These are phyloP conservation scores for Lithosia quadra DNA, from an alignment of 2,888 invertebrate genomes.

Conservation along the genomic window DNA sequence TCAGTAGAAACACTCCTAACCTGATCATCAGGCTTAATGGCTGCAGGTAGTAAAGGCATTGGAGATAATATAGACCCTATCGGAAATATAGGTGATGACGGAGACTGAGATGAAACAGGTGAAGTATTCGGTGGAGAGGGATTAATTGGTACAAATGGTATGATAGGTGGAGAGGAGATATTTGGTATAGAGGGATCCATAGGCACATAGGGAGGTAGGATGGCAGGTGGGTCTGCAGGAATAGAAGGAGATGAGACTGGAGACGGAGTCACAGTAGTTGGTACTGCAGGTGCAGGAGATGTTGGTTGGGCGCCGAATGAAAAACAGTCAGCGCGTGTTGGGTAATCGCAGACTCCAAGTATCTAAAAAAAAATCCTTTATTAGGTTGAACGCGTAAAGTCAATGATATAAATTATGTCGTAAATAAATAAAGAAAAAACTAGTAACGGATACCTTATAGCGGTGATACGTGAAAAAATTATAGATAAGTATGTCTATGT, in stretches of 20 bases:
- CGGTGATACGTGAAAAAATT: too few relatives aligned
- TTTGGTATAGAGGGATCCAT: not conserved
- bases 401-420: too few relatives aligned
- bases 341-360: slow-evolving; percentile 89
- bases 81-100: slow-evolving; percentile 18
- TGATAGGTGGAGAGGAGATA: slow-evolving; percentile 20
- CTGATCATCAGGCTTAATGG: slow-evolving; percentile 36
- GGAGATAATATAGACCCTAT: slow-evolving; percentile 25
- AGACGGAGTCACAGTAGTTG: not conserved
- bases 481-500: not conserved
- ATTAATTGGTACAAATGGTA: slow-evolving; percentile 26
- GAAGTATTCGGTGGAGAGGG: slow-evolving; percentile 26
- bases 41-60: slow-evolving; percentile 20
- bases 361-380: slow-evolving; percentile 72
- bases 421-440: too few relatives aligned
- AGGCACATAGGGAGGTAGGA: slow-evolving; percentile 16
- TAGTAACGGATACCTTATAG: too few relatives aligned
- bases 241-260: not conserved
- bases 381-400: too few relatives aligned
- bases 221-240: slow-evolving; percentile 24
- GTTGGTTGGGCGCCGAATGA: slow-evolving; percentile 24
- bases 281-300: not conserved
- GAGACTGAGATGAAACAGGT: slow-evolving; percentile 14
- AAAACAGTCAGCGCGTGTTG: slow-evolving; percentile 86
- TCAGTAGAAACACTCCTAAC: slow-evolving; percentile 50